Base-by-base conservation (phyloP, 2,888 invertebrate species). In the Drosophila austrosaltans region DNA sequence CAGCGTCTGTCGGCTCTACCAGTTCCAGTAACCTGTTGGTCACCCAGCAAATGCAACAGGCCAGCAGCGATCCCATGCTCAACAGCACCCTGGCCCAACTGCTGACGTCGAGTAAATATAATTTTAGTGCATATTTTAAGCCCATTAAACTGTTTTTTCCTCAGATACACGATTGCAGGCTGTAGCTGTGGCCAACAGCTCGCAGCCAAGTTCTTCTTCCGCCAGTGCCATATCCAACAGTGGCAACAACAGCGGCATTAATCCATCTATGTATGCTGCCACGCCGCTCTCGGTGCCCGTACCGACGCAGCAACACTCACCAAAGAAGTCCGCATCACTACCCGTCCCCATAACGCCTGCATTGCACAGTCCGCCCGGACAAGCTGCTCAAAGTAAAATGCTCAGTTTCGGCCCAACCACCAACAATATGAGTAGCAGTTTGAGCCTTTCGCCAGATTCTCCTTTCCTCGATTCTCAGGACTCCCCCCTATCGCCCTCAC, bases 11-110 rank as follows among this genome's bases (percentile, higher is more conserved):
- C 59, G 83, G 77, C 48, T 69, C 75, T 53, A 71, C 62, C 63
- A 88, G 77, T 48, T 75, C 71, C 44, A 75, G 86, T 70, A 86
- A 83, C 44, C 32, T 86, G 60, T 72, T 90, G 10, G 73, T 87
- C 5, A 75, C 89, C 2, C 82, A 90, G 39, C 96, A 96, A 74
- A 93, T 96, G 79, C 94, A 95, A 82, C 94, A 96, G 81, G 95
- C 96, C 56, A 94, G 95, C 67, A 96, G 96, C 91, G 96, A 97
- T 93, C 96, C 96, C 58, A 94, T 95, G 82, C 93, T 96, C 75
- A 93, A 94, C 77, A 97, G 96, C 93, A 96, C 96, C 64, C 94
- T 98, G 71, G 97, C 97, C 57, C 97, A 97, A 90, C 94, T 98
- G 76, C 94, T 98, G 79, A 96, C 96, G 60, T 87, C 89, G 63